phyloP scores from a whole-genome alignment of 2,888 invertebrate species.

The Agrotis ipsilon region DNA sequence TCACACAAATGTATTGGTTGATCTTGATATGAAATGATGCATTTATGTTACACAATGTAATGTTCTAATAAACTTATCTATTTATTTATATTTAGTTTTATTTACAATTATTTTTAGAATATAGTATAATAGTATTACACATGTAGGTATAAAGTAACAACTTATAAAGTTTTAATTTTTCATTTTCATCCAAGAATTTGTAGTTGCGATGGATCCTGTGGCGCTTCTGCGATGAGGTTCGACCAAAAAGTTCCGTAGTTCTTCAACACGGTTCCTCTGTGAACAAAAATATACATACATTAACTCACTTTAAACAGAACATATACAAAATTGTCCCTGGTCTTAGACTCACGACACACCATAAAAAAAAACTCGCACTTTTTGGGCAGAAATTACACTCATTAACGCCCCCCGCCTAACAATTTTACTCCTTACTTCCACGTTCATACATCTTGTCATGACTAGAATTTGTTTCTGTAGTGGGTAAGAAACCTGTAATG shows the following conservation, averaged over 20 bases:
- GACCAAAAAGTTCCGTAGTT: slow-evolving; percentile 95
- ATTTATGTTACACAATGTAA: slow-evolving; percentile 72
- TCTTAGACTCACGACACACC: too few species aligned
- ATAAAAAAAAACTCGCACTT: too few species aligned
- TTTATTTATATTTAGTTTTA: slow-evolving; percentile 71
- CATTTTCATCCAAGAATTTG: slow-evolving; percentile 79
- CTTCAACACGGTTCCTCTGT: slow-evolving; percentile 94
- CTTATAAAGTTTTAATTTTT: slow-evolving; percentile 26
- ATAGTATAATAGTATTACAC: slow-evolving; percentile 25
- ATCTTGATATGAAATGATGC: slow-evolving; percentile 65
- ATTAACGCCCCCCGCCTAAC: too few species aligned
- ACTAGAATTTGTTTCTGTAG: too few species aligned
- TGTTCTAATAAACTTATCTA: slow-evolving; percentile 72
- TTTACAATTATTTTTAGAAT: slow-evolving; percentile 55
- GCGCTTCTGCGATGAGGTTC: slow-evolving; percentile 91
- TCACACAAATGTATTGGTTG: slow-evolving; percentile 48
- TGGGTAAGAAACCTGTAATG: too few species aligned
- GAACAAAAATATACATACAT: slow-evolving; percentile 71
- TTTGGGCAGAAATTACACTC: too few species aligned
- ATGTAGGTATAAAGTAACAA: slow-evolving; percentile 29
- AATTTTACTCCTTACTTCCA: too few species aligned
- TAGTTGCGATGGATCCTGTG: slow-evolving; percentile 82
- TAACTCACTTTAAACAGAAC: too few species aligned
- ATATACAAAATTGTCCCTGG: too few species aligned
- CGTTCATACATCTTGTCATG: too few species aligned